Evolutionary conservation across 2,113 vertebrate genomes (phyloP).

Genomic region (Cebus imitator): DNA sequence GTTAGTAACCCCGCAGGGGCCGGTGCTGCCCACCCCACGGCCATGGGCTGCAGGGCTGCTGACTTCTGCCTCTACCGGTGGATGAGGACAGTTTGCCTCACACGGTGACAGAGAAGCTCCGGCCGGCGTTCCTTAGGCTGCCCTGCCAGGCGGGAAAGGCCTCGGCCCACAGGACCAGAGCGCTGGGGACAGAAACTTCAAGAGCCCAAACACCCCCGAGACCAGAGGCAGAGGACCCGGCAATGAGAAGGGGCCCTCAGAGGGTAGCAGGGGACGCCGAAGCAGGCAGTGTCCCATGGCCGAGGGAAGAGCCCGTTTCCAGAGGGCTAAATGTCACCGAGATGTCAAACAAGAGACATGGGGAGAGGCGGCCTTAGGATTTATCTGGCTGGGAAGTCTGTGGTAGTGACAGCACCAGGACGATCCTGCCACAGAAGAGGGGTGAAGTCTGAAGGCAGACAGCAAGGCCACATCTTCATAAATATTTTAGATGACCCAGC

Average conservation of each 20-base stretch:
- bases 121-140: no score
- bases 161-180: not conserved
- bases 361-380: no score
- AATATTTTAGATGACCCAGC: not conserved
- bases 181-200: not conserved
- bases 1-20: no score
- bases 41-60: not conserved
- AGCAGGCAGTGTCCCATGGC: accelerated
- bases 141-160: not conserved
- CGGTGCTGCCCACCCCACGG: not conserved
- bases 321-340: accelerated
- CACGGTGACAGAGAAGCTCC: not conserved
- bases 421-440: accelerated
- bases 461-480: accelerated
- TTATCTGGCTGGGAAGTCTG: accelerated
- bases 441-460: accelerated
- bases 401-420: accelerated
- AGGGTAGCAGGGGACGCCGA: no score
- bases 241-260: not conserved
- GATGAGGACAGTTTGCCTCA: not conserved
- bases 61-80: not conserved
- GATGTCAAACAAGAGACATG: no score
- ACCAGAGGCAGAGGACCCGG: not conserved
- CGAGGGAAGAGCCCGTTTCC: accelerated
- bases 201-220: no score